A percentile compares a stretch with the other conserved stretches of the same genome.
Evolutionary conservation across 2,797 vertebrate genomes (phyloP).

Genomic region (Lacerta agilis): DNA sequence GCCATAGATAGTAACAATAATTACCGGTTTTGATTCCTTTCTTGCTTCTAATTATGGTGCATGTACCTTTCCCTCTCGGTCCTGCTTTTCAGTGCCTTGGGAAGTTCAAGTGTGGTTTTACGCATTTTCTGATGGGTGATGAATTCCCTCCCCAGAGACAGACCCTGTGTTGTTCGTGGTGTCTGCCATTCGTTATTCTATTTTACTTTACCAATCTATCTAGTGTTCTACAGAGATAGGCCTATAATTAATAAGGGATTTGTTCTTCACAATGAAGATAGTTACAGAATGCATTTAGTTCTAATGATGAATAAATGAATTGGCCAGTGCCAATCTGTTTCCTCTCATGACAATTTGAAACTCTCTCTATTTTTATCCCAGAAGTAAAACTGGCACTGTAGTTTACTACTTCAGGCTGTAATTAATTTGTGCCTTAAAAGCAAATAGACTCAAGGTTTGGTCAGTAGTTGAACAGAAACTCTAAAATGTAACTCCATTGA

Average conservation of each 20-base stretch:
- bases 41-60: conserved; percentile 34
- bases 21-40: conserved; percentile 32
- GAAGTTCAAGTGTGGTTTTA: conserved; percentile 31
- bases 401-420: conserved; percentile 19
- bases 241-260: conserved; percentile 20
- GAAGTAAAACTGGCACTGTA: conserved; percentile 43
- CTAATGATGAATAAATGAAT: conserved; percentile 54
- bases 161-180: conserved; percentile 6
- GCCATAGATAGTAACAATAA: conserved; percentile 35
- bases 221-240: conserved; percentile 7
- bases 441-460: conserved; percentile 6
- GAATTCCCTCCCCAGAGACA: conserved; percentile 26
- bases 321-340: conserved; percentile 43
- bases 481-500: background rate
- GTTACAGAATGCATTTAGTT: conserved; percentile 41
- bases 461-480: conserved; percentile 31
- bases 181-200: conserved; percentile 44
- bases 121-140: conserved; percentile 4
- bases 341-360: conserved; percentile 25
- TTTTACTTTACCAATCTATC: conserved; percentile 27
- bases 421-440: conserved; percentile 39
- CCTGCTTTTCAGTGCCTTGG: conserved; percentile 22
- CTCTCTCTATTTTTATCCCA: conserved; percentile 9
- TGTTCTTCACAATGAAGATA: conserved; percentile 33
- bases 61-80: conserved; percentile 27